Percentiles rank a stretch among this genome's conserved stretches.
phyloP scores from a whole-genome alignment of 2,113 vertebrate genomes.

The Ceratotherium simum region DNA sequence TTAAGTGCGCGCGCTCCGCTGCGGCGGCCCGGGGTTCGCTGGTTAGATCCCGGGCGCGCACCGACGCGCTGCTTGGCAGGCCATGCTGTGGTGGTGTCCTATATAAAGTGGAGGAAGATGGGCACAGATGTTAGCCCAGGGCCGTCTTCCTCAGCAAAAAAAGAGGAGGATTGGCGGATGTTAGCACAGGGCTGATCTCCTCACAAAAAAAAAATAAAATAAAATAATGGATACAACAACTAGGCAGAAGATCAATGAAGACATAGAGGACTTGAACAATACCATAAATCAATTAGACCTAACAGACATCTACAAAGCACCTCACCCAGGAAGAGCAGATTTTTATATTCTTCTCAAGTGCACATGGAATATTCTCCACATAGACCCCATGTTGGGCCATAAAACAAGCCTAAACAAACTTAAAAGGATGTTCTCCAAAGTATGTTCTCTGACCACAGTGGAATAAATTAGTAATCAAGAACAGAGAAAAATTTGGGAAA shows the following conservation, averaged over 20 bases:
- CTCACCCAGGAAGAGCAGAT: background rate
- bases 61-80: no score
- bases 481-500: background rate
- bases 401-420: background rate
- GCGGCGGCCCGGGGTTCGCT: no score
- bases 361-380: background rate
- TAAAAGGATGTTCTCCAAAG: background rate
- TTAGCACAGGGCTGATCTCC: no score
- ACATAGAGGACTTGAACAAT: background rate
- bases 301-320: background rate
- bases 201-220: no score
- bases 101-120: no score
- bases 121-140: no score
- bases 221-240: background rate
- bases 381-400: background rate
- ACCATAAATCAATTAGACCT: background rate
- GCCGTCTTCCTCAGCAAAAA: no score
- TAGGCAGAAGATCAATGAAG: background rate
- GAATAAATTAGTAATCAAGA: background rate
- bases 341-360: background rate
- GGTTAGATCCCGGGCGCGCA: no score
- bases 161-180: no score
- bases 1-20: no score
- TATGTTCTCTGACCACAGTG: background rate
- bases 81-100: no score